Percentiles rank a stretch among this genome's conserved stretches.
Conservation (phyloP, 2,888 invertebrate genomes). For the Leptarthrus brevirostris region DNA sequence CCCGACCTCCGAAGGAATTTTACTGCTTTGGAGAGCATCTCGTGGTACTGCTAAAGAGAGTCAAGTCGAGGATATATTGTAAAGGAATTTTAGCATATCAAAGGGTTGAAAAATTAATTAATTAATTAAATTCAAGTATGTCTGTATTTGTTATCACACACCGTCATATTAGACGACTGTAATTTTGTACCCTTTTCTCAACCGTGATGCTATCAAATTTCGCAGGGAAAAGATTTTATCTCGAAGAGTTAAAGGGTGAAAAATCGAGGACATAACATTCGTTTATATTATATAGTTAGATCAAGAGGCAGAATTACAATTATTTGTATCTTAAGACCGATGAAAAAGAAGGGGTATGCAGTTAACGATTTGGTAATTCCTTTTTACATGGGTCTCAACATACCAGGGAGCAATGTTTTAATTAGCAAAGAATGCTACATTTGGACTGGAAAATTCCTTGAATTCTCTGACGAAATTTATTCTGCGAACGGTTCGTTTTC, state of each 20-base stretch:
- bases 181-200: slow-evolving; percentile 6
- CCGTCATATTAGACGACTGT: neutral
- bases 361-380: slow-evolving; percentile 28
- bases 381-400: neutral
- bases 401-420: slow-evolving; percentile 30
- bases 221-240: slow-evolving; percentile 24
- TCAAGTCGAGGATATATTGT: slow-evolving; percentile 47
- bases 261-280: neutral
- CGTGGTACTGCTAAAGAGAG: slow-evolving; percentile 34
- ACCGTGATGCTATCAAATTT: neutral
- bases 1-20: slow-evolving; percentile 45
- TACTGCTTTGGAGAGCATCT: slow-evolving; percentile 42
- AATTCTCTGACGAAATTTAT: slow-evolving; percentile 37
- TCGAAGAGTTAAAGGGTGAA: neutral
- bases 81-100: slow-evolving; percentile 53
- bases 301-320: neutral
- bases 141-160: slow-evolving; percentile 34
- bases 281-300: neutral
- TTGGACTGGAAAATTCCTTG: slow-evolving; percentile 31
- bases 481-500: neutral
- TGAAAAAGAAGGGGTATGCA: slow-evolving; percentile 8
- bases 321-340: neutral
- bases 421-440: slow-evolving; percentile 30
- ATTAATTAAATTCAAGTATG: slow-evolving; percentile 53
- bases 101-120: slow-evolving; percentile 52